Percentiles rank a stretch among this genome's conserved stretches.
Evolutionary conservation across 2,797 vertebrate species (phyloP).

Genomic region (Leucoraja ocellata): DNA sequence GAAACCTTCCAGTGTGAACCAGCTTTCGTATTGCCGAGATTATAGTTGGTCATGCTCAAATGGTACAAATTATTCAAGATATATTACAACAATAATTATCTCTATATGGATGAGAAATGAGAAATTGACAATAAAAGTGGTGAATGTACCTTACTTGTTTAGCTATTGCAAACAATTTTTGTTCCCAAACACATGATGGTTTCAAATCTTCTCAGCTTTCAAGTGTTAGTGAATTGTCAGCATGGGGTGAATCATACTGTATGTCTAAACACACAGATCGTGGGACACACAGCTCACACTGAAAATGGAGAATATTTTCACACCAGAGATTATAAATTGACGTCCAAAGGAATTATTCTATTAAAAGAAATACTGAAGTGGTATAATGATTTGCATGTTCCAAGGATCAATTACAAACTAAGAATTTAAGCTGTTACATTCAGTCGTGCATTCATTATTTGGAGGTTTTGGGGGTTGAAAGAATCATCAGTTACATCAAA

Average conservation of each 20-base stretch:
- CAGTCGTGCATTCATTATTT: background rate
- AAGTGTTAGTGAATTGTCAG: background rate
- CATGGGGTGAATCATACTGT: background rate
- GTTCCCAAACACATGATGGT: background rate
- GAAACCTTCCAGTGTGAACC: background rate
- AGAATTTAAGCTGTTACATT: background rate
- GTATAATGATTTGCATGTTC: constrained; percentile 6
- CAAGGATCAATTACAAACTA: background rate
- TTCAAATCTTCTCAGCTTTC: background rate
- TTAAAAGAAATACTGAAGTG: background rate
- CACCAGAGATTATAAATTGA: background rate
- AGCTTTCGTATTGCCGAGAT: background rate
- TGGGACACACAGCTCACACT: background rate
- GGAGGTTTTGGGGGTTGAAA: constrained; percentile 1
- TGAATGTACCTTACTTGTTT: background rate
- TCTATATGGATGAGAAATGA: background rate
- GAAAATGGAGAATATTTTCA: constrained; percentile 1
- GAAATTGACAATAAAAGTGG: background rate
- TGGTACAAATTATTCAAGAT: background rate
- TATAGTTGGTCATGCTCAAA: background rate
- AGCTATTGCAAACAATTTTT: background rate
- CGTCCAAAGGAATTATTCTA: background rate
- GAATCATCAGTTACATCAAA: background rate
- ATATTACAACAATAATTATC: background rate
- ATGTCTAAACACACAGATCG: background rate